Base-by-base conservation (phyloP, 2,888 invertebrate species). In the Anagyrus pseudococci region DNA sequence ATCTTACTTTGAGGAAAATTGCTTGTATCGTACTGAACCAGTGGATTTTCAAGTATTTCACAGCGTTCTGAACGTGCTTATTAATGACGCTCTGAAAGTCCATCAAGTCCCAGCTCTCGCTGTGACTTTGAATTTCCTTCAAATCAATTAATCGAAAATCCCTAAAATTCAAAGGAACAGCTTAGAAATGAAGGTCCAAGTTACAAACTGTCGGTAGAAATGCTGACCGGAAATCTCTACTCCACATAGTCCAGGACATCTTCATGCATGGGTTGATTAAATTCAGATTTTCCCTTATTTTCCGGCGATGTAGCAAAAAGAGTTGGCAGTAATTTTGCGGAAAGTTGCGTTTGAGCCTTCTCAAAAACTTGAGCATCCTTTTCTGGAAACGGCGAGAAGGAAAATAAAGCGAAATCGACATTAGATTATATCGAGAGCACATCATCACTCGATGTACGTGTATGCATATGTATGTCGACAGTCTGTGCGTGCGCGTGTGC, bases 211-310 rank as follows among this genome's bases (percentile, higher is more conserved):
- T 29, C 23, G 22, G 44, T 8, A 37, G 46, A 50, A 53, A 20
- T 20, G 46, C 13, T 47, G 17, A 87, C 89, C 88, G 88, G 78
- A 90, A 95, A 70, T 89, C 86, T 58, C 85, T 84, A 79, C 88
- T 88, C 94, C 95, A 96, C 63, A 93, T 84, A 73, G 89, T 89
- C 66, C 94, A 82, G 46, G 93, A 89, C 75, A 89, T 89, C 37
- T 89, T 87, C 75, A 96, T 88, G 72, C 94, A 92, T 0, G 92
- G 91, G 82, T 95, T 94, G 37, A 93, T 87, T 58, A 88, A 85
- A 77, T 92, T 89, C 6, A 96, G 84, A 72, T 88, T 88, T 70
- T 83, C 85, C 1, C 79, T 44, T 29, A 80, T 52, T 67, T 83
- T 81, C 22, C 41, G 25, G 13, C 43, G 57, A 2, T 58, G 44